Evolutionary conservation across 1,140 invertebrate genomes (phyloP), one percentile per base, ranked within the genome.

Genomic region (Dendrolimus kikuchii): DNA sequence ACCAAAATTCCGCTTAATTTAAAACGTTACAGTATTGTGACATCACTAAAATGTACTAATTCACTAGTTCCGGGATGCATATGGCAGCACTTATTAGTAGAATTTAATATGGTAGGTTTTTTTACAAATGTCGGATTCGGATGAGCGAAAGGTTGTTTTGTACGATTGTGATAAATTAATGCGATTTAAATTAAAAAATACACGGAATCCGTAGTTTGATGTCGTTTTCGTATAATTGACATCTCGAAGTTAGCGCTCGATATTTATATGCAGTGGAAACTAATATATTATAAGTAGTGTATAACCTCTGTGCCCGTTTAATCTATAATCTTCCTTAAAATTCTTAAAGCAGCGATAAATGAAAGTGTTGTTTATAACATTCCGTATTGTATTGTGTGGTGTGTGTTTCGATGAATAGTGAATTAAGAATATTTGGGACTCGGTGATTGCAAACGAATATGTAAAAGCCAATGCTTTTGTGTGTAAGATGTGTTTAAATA

Each of bases 401-500:
- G 51, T 56, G 62, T 64, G 61, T 59, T 62, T 50, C 46, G 51
- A 57, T 57, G 40, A 48, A 60, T 54, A 59, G 57, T 66, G 59
- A 51, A 53, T 51, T 23, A 23, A 23, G 23, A 23, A 23, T 23
- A 23, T 23, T 23, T 23, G 23, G 23, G 23, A 23, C 23, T 23
- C 23, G 23, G 55, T 57, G 57, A 54, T 51, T 48, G 48, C 50
- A 42, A 37, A 40, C 40, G 49, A 72, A 59, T 57, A 72, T 69
- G 66, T 60, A 57, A 52, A 60, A 55, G 49, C 62, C 51, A 57
- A 55, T 46, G 50, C 63, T 62, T 71, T 71, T 78, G 67, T 76
- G 70, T 67, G 48, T 73, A 79, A 80, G 74, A 83, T 85, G 80
- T 77, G 70, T 81, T 55, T 77, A 58, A 77, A 70, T 70, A 59